A percentile compares a stretch with the other conserved stretches of the same genome.
Conservation (phyloP, 2,113 vertebrate species). For the Leucosticte australis region DNA sequence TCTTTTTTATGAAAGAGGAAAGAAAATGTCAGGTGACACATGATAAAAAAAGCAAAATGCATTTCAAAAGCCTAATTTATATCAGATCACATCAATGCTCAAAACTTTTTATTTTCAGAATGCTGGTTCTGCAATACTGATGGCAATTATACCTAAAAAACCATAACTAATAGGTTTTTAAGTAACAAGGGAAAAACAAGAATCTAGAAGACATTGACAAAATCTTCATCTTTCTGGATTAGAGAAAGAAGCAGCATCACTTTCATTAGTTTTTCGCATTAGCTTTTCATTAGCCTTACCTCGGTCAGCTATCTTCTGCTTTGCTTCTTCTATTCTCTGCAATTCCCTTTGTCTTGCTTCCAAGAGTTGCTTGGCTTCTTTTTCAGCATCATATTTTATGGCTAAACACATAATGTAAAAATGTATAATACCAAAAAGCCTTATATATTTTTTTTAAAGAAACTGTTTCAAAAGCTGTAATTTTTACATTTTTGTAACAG, state of each 20-base stretch:
- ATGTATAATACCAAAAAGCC: background rate
- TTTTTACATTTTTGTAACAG: background rate
- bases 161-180: background rate
- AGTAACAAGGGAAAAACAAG: background rate
- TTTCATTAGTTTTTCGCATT: background rate
- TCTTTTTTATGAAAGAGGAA: background rate
- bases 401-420: slow-evolving; percentile 68
- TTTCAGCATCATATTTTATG: slow-evolving; percentile 94
- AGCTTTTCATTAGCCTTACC: slow-evolving; percentile 69
- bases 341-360: slow-evolving; percentile 92
- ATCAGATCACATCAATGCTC: background rate
- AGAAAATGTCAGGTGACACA: background rate
- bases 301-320: slow-evolving; percentile 89
- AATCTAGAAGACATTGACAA: background rate
- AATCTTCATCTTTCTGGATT: background rate
- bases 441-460: background rate
- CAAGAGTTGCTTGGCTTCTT: slow-evolving; percentile 89
- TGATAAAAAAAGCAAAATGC: background rate
- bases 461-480: background rate
- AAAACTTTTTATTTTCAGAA: background rate
- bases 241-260: background rate
- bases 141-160: background rate
- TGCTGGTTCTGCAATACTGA: background rate
- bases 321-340: slow-evolving; percentile 94
- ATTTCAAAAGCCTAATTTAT: background rate